phyloP scores from a whole-genome alignment of 1,140 invertebrate genomes.

The Polypedilum pembai region DNA sequence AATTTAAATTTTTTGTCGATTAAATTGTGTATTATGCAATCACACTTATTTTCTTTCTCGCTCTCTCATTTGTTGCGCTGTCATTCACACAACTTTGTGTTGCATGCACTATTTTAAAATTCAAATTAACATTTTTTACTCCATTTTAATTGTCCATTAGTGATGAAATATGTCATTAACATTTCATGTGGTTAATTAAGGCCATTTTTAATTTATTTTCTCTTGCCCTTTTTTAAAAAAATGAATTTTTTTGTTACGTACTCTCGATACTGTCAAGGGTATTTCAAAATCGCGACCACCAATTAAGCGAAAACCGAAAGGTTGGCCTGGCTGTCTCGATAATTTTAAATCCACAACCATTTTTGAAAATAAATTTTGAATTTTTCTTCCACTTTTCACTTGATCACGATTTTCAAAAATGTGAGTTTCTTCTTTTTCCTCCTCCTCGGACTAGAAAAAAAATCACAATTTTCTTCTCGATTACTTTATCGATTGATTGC shows the following conservation, averaged over 20 bases:
- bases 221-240: background rate
- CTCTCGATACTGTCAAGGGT: slow-evolving; percentile 74
- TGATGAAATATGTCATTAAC: too few relatives aligned
- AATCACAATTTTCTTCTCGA: background rate
- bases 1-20: too few relatives aligned
- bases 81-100: background rate
- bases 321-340: slow-evolving; percentile 54
- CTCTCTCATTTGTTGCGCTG: background rate
- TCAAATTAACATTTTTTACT: background rate
- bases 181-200: background rate
- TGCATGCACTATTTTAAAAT: background rate
- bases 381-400: background rate
- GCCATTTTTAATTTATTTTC: background rate
- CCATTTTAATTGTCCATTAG: background rate
- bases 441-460: too few relatives aligned
- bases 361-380: slow-evolving; percentile 30
- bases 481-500: slow-evolving; percentile 1
- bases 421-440: too few relatives aligned
- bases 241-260: slow-evolving; percentile 49
- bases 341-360: slow-evolving; percentile 53
- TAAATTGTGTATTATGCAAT: too few relatives aligned
- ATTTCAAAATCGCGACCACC: slow-evolving; percentile 76
- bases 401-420: background rate
- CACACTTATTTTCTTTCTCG: too few relatives aligned
- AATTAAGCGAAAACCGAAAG: slow-evolving; percentile 83